A percentile compares a stretch with the other conserved stretches of the same genome.
Evolutionary conservation across 2,797 vertebrate species (phyloP).

Genomic region (Tokudaia muenninki): DNA sequence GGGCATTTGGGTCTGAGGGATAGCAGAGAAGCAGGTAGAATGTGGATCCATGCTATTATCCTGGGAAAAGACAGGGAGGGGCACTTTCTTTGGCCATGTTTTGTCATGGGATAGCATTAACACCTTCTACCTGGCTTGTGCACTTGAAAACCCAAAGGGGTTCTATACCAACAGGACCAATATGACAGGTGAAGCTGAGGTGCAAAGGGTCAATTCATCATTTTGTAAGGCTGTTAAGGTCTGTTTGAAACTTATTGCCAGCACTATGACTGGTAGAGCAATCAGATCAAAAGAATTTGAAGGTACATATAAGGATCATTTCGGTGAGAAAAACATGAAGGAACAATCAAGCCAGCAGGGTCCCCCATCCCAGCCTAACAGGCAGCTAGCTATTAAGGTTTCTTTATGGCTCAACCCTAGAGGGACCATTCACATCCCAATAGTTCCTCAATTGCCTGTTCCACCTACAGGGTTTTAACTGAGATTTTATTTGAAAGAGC

Average conservation of each 20-base stretch:
- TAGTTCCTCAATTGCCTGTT: background rate
- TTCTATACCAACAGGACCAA: background rate
- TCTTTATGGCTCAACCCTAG: background rate
- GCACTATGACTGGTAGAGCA: background rate
- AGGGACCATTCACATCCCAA: background rate
- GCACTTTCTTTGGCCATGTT: background rate
- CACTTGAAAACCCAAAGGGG: background rate
- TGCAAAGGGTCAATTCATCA: fast-evolving
- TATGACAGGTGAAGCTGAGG: background rate
- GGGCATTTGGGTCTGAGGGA: background rate
- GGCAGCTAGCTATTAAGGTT: background rate
- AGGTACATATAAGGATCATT: background rate
- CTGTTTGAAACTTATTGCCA: background rate
- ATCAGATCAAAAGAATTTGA: background rate
- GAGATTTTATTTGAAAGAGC: slow-evolving; percentile 34
- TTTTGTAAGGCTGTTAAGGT: background rate
- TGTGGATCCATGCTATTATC: background rate
- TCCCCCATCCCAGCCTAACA: too few species aligned
- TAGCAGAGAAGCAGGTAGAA: background rate
- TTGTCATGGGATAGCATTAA: background rate
- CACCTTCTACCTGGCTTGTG: background rate
- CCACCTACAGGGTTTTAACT: background rate
- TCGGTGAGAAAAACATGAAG: background rate
- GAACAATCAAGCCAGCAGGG: background rate
- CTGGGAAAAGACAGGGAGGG: background rate